phyloP scores from a whole-genome alignment of 2,113 vertebrate genomes.

The Trichomycterus rosablanca region DNA sequence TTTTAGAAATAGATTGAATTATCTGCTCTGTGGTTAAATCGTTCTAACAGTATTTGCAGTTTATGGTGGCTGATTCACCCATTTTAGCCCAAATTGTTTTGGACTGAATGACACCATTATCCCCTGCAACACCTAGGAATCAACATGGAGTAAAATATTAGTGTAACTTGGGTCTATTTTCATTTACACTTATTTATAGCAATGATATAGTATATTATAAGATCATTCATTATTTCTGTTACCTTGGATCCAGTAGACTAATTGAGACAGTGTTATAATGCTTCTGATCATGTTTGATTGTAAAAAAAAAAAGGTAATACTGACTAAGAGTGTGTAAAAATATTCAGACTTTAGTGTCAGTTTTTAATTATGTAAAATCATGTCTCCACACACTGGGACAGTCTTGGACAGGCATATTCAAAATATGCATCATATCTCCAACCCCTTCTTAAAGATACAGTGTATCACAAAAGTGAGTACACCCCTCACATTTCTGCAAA shows the following conservation, averaged over 20 bases:
- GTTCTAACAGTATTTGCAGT: too few relatives aligned
- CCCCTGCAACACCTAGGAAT: constrained; percentile 33
- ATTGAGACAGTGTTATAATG: constrained; percentile 9
- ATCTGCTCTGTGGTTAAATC: too few relatives aligned
- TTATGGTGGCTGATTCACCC: constrained; percentile 28
- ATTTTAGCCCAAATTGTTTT: neutral
- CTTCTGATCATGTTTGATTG: constrained; percentile 7
- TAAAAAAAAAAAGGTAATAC: neutral
- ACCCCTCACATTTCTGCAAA: too few relatives aligned
- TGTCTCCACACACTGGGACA: too few relatives aligned
- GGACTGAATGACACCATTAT: constrained; percentile 44
- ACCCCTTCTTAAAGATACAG: too few relatives aligned
- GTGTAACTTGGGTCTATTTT: too few relatives aligned
- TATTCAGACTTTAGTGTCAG: neutral
- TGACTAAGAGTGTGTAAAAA: neutral
- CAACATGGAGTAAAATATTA: neutral
- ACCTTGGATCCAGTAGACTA: constrained; percentile 18
- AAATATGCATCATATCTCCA: too few relatives aligned
- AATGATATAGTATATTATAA: neutral
- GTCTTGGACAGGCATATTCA: too few relatives aligned
- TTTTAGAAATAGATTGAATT: too few relatives aligned
- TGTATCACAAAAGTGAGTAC: too few relatives aligned
- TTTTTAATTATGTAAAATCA: too few relatives aligned
- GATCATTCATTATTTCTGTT: neutral
- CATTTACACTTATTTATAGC: neutral